Percentiles rank a stretch among this genome's conserved stretches.
These are phyloP conservation scores for Opisthograptis luteolata DNA, from an alignment of 2,888 invertebrate genomes.

Conservation along the genomic window DNA sequence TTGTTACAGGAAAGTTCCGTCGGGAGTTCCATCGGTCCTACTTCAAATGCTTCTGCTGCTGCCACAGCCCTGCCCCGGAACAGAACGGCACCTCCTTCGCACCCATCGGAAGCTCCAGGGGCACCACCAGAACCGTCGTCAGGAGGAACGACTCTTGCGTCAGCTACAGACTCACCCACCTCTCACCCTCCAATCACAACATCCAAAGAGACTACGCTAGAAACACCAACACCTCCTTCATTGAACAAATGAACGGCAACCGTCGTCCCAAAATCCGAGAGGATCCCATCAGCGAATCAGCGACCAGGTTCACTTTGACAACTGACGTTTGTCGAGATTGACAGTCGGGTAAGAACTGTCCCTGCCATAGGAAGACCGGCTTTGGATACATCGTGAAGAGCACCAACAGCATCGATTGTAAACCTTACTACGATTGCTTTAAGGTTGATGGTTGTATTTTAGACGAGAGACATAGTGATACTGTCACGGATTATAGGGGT, in stretches of 20 bases:
- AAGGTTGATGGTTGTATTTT: conserved; percentile 52
- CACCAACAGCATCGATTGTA: conserved; percentile 75
- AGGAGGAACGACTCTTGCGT: conserved; percentile 77
- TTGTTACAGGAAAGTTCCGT: conserved; percentile 87
- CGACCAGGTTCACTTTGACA: conserved; percentile 69
- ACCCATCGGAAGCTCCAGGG: conserved; percentile 73
- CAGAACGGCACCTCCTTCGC: conserved; percentile 75
- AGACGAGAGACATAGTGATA: conserved; percentile 70
- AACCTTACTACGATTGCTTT: conserved; percentile 78
- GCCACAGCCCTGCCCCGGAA: conserved; percentile 57
- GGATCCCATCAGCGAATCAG: conserved; percentile 74
- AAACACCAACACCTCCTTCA: conserved; percentile 78
- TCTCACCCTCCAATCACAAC: conserved; percentile 78
- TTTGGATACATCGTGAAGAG: conserved; percentile 65
- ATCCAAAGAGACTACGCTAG: conserved; percentile 69
- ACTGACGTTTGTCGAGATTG: conserved; percentile 74
- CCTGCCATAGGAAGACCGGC: conserved; percentile 57
- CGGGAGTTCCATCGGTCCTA: conserved; percentile 88
- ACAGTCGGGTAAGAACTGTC: conserved; percentile 62
- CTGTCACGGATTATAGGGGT: conserved; percentile 63
- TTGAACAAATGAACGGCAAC: conserved; percentile 75
- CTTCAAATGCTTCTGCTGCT: conserved; percentile 85
- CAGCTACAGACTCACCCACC: conserved; percentile 74
- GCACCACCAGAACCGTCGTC: conserved; percentile 73
- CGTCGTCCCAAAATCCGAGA: conserved; percentile 65